Evolutionary conservation across 2,113 vertebrate species (phyloP).

Genomic region (Piaya cayana): DNA sequence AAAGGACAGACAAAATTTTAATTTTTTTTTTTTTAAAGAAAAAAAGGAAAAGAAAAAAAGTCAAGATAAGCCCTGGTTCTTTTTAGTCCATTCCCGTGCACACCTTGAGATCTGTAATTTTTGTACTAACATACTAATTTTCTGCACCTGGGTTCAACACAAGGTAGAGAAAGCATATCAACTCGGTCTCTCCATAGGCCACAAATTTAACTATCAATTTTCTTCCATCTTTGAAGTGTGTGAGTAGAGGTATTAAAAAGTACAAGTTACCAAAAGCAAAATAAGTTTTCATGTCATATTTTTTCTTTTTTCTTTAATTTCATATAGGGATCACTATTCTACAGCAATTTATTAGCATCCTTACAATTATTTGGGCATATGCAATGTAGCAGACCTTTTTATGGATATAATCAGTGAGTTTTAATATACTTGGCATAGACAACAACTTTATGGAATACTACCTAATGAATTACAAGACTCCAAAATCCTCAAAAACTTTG

Average conservation of each 20-base stretch:
- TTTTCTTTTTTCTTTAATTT: background rate
- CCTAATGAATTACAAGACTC: background rate
- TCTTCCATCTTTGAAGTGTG: background rate
- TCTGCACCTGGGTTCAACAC: background rate
- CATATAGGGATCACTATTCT: background rate
- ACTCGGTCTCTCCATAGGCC: background rate
- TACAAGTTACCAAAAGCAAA: background rate
- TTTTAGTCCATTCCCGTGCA: background rate
- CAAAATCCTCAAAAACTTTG: background rate
- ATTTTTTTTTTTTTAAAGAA: background rate
- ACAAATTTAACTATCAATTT: background rate
- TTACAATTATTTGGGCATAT: background rate
- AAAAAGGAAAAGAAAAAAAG: background rate
- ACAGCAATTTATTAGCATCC: background rate
- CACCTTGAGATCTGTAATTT: background rate
- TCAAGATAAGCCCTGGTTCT: background rate
- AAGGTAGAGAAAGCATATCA: background rate
- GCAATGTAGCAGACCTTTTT: background rate
- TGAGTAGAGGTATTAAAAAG: background rate
- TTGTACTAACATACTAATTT: background rate
- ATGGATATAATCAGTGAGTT: background rate
- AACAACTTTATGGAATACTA: background rate
- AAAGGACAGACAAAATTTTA: background rate
- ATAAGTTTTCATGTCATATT: background rate
- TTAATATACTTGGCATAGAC: background rate